Evolutionary conservation across 2,888 invertebrate species (phyloP).

Genomic region (Synanthedon tipuliformis): DNA sequence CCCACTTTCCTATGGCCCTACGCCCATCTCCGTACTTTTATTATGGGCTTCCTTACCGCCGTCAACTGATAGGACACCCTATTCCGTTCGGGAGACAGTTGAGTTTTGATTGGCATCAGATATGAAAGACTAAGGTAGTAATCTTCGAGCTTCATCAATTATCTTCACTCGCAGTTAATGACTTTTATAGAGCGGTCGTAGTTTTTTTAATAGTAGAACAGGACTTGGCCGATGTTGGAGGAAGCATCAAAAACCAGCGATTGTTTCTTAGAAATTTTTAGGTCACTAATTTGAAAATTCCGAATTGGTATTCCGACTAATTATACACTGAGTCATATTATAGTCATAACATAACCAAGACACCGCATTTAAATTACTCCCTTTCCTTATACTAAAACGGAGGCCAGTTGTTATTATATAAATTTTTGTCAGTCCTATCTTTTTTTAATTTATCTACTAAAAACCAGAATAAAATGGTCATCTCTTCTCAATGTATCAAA

Average conservation of each 20-base stretch:
- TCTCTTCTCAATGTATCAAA: too few relatives aligned
- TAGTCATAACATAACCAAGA: too few relatives aligned
- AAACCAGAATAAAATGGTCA: too few relatives aligned
- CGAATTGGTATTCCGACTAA: too few relatives aligned
- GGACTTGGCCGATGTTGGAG: constrained; percentile 11
- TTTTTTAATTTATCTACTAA: too few relatives aligned
- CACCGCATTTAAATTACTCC: too few relatives aligned
- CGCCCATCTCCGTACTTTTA: constrained; percentile 53
- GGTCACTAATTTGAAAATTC: constrained; percentile 6
- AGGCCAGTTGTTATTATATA: too few relatives aligned
- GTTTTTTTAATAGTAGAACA: constrained; percentile 32
- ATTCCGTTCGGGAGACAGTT: constrained; percentile 9
- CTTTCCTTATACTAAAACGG: too few relatives aligned
- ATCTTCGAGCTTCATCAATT: constrained; percentile 68
- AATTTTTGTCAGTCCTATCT: too few relatives aligned
- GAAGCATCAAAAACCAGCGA: constrained; percentile 17
- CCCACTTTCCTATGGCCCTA: constrained; percentile 38
- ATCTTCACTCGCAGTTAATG: constrained; percentile 66
- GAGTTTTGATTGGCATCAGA: constrained; percentile 9
- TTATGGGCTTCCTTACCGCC: constrained; percentile 20
- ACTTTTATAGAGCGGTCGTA: constrained; percentile 63
- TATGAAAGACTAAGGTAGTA: constrained; percentile 41
- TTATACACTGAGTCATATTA: too few relatives aligned
- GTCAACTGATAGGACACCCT: constrained; percentile 11
- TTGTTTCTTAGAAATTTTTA: constrained; percentile 35